Base-by-base conservation (phyloP, 2,888 invertebrate species). In the Monochamus alternatus region DNA sequence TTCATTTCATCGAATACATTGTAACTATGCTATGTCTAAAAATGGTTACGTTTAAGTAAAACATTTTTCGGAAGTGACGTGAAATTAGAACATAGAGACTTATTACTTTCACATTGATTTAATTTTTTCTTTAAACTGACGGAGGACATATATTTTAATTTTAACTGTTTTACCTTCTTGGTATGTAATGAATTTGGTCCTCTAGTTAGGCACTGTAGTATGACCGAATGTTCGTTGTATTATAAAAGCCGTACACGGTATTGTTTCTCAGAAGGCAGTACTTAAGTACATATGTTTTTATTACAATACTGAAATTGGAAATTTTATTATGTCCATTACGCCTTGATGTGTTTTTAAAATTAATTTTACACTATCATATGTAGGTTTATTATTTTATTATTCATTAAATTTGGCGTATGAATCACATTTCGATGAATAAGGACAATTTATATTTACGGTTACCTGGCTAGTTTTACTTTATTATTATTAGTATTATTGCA, bases 331-430 rank as follows among this genome's bases (percentile, higher is more conserved):
- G 30, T 14, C 44, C 14, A 47, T 64, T 64, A 64, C 22, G 64
- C 22, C 30, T 14, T 8, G 14, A 47, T 22, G 47, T 43, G 64
- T 64, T 64, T 64, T 62, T 43, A 62, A 64, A 64, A 64, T 64
- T 64, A 64, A 44, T 64, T 63, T 64, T 64, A 64, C 8, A 31
- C 14, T 3, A 47, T 47, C 47, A 8, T 64, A 64, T 43, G 47
- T 64, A 47, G 64, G 64, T 64, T 64, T 64, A 64, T 64, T 64
- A 64, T 64, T 64, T 64, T 47, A 64, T 64, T 64, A 44, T 64
- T 14, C 47, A 64, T 44, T 8, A 22, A n/a, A 47, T 64, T 22
- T 22, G 9, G 44, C 8, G 47, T 64, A 64, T 64, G 64, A 64
- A 44, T 64, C 63, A 64, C 47, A 44, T 60, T 60, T 32, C 38